Evolutionary conservation across 2,888 invertebrate genomes (phyloP).

Genomic region (Orthosia incerta): DNA sequence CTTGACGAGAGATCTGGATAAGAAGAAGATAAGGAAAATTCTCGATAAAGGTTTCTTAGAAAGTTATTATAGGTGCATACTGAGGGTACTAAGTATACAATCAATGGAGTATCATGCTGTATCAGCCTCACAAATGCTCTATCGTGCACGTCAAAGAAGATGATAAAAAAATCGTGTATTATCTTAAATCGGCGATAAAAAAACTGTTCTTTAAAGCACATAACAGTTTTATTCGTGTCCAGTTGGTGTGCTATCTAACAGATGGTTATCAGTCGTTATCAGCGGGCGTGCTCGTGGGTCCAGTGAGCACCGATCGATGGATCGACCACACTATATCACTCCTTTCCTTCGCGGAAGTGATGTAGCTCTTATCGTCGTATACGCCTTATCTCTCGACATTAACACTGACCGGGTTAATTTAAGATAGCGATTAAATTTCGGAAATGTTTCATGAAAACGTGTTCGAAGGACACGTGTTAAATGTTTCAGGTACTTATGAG

Average conservation of each 20-base stretch:
- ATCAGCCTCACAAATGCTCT: slow-evolving; percentile 51
- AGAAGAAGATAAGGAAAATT: slow-evolving; percentile 28
- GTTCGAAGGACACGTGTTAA: not conserved
- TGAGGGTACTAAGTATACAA: slow-evolving; percentile 20
- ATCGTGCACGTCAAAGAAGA: slow-evolving; percentile 69
- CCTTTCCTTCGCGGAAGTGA: slow-evolving; percentile 73
- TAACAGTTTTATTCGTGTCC: slow-evolving; percentile 70
- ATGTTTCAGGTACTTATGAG: not conserved
- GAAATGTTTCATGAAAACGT: slow-evolving; percentile 19
- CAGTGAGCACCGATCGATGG: slow-evolving; percentile 77
- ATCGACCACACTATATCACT: slow-evolving; percentile 71
- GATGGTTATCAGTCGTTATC: slow-evolving; percentile 84
- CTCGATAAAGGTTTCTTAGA: slow-evolving; percentile 22
- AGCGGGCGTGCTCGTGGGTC: slow-evolving; percentile 79
- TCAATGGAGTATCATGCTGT: slow-evolving; percentile 61
- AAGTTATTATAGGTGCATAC: slow-evolving; percentile 12
- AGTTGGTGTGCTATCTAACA: slow-evolving; percentile 78
- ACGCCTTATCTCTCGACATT: slow-evolving; percentile 71
- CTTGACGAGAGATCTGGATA: slow-evolving; percentile 16
- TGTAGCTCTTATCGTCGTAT: slow-evolving; percentile 53
- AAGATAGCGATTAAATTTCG: slow-evolving; percentile 57
- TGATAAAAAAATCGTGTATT: slow-evolving; percentile 79
- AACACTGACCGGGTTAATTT: slow-evolving; percentile 78
- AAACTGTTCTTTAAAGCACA: slow-evolving; percentile 71
- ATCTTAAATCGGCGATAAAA: slow-evolving; percentile 77